These are phyloP conservation scores for Drosophila melanosoma DNA, from an alignment of 2,888 invertebrate genomes.

Conservation along the genomic window DNA sequence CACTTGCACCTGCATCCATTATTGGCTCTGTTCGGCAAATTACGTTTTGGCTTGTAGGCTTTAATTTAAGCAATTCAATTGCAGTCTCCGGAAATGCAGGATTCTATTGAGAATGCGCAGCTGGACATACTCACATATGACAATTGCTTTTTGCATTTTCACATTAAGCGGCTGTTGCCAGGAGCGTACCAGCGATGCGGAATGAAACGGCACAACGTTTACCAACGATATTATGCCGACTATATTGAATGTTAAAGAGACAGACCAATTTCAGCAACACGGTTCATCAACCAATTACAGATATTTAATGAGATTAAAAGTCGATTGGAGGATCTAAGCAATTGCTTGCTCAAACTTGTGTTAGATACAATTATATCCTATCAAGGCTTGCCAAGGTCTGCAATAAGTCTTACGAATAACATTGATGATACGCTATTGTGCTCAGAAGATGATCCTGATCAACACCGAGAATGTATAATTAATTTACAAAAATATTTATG, in stretches of 20 bases:
- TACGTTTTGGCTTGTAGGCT: not conserved
- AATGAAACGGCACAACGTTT: not conserved
- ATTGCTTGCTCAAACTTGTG: not conserved
- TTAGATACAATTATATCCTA: not conserved
- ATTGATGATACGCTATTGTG: conserved; percentile 1
- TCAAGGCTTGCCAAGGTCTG: not conserved
- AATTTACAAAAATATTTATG: not conserved
- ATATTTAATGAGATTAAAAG: not conserved
- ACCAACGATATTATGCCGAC: conserved; percentile 3
- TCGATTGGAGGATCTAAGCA: not conserved
- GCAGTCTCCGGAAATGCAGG: not conserved
- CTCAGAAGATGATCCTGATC: not conserved
- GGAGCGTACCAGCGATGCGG: not conserved
- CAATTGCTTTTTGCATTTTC: not conserved
- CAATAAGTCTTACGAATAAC: not conserved
- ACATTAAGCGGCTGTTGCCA: not conserved
- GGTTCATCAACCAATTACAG: not conserved
- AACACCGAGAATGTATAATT: not conserved
- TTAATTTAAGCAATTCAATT: not conserved
- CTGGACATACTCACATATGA: not conserved
- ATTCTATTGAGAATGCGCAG: not conserved
- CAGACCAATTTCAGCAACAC: not conserved
- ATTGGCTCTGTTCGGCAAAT: not conserved
- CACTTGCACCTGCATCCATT: not conserved
- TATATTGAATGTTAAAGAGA: not conserved